phyloP scores from a whole-genome alignment of 2,797 vertebrate genomes.

The Catostomus latipinnis region DNA sequence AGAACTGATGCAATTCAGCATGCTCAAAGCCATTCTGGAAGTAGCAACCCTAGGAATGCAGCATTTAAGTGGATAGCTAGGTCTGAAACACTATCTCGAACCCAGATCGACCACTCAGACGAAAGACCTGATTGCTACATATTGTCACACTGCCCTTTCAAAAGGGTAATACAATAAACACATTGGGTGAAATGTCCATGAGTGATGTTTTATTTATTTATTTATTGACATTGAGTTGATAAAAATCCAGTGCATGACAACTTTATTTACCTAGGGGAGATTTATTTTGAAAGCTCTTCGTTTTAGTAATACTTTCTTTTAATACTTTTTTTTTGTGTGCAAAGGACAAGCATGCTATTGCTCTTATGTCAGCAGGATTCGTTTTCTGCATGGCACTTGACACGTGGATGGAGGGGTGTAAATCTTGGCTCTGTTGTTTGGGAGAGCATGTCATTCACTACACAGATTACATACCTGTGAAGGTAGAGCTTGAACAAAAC shows the following conservation, averaged over 20 bases:
- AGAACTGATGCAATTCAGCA: slow-evolving; percentile 46
- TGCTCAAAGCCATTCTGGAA: slow-evolving; percentile 39
- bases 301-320: slow-evolving; percentile 67
- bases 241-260: slow-evolving; percentile 69
- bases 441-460: slow-evolving; percentile 53
- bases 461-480: slow-evolving; percentile 42
- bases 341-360: slow-evolving; percentile 69
- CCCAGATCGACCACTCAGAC: slow-evolving; percentile 38
- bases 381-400: slow-evolving; percentile 51
- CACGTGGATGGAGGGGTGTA: slow-evolving; percentile 57
- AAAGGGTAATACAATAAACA: slow-evolving; percentile 56
- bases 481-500: slow-evolving; percentile 22
- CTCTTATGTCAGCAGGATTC: slow-evolving; percentile 65
- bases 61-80: slow-evolving; percentile 32
- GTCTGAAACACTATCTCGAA: slow-evolving; percentile 22
- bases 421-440: slow-evolving; percentile 65
- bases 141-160: slow-evolving; percentile 44
- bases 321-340: slow-evolving; percentile 24
- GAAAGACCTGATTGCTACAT: slow-evolving; percentile 46
- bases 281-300: slow-evolving; percentile 70
- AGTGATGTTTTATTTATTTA: slow-evolving; percentile 49
- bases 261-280: slow-evolving; percentile 73
- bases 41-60: slow-evolving; percentile 34
- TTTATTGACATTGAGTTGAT: slow-evolving; percentile 36
- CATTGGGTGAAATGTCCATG: slow-evolving; percentile 48